Conservation (phyloP, 2,113 vertebrate genomes). For the Zosterops borbonicus region DNA sequence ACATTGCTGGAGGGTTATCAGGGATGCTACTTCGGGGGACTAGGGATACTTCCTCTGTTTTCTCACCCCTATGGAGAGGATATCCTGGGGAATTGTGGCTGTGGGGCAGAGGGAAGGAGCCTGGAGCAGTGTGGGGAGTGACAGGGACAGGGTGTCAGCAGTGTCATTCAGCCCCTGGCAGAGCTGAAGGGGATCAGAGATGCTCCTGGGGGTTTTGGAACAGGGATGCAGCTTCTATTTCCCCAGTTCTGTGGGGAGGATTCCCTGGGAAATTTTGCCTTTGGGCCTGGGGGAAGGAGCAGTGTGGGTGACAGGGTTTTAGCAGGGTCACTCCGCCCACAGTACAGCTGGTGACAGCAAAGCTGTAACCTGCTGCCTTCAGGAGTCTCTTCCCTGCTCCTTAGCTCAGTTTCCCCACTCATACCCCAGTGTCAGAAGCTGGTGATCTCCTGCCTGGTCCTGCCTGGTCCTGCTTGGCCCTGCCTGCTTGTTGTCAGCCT, state of each 20-base stretch:
- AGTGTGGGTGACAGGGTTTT: not conserved
- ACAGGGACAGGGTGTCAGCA: not conserved
- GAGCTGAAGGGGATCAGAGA: not conserved
- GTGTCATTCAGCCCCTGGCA: not conserved
- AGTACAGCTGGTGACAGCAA: not conserved
- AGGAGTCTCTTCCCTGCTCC: not conserved
- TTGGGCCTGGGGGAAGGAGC: not conserved
- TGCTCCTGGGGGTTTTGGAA: not conserved
- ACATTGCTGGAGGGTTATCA: not conserved
- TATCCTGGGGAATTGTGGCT: not conserved
- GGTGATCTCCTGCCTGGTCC: not conserved
- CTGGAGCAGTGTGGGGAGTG: not conserved
- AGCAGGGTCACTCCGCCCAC: not conserved
- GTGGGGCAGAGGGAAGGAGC: not conserved
- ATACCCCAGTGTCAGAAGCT: fast-evolving
- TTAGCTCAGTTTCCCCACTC: not conserved
- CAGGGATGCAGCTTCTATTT: not conserved
- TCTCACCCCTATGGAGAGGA: fast-evolving
- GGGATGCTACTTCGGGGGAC: not conserved
- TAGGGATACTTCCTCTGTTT: not conserved
- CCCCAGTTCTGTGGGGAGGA: not conserved
- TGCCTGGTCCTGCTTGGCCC: not conserved
- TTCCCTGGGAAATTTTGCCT: not conserved
- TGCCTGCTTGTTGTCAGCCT: not conserved
- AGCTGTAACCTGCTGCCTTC: not conserved